Conservation (phyloP, 2,113 vertebrate species). For the Nestor notabilis region DNA sequence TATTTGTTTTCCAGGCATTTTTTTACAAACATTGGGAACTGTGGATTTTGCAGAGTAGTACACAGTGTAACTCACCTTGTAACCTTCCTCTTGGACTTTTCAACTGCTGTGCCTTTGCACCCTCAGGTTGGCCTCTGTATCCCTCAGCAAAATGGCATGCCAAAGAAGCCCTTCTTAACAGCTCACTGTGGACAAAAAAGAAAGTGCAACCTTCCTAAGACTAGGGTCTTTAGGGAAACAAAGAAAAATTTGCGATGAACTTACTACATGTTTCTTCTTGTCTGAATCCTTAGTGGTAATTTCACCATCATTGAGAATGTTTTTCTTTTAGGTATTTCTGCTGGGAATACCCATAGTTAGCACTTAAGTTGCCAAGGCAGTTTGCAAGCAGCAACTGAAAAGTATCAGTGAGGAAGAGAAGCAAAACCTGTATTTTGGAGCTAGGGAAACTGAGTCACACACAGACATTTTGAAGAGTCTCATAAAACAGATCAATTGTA, state of each 20-base stretch:
- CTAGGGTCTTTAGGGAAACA: not conserved
- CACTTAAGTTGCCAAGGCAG: not conserved
- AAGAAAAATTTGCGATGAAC: not conserved
- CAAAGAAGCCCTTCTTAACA: not conserved
- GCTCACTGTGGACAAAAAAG: not conserved
- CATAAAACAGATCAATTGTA: not conserved
- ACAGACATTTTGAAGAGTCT: not conserved
- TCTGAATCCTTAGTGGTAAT: not conserved
- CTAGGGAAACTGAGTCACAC: not conserved
- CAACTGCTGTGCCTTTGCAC: not conserved
- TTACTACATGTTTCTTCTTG: not conserved
- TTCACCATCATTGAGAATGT: not conserved
- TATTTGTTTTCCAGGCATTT: not conserved
- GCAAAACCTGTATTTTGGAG: not conserved
- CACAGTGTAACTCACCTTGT: not conserved
- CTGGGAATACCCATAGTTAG: not conserved
- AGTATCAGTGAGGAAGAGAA: not conserved
- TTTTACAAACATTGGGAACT: not conserved
- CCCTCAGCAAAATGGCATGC: not conserved
- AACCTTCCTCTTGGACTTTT: not conserved
- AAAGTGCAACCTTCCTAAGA: not conserved
- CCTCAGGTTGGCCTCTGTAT: not conserved
- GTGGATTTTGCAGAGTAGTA: not conserved
- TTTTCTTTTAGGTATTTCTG: not conserved
- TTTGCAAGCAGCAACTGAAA: not conserved